These are phyloP conservation scores for Amblyopsis hoosieri DNA, from an alignment of 2,797 vertebrate genomes.

Conservation along the genomic window DNA sequence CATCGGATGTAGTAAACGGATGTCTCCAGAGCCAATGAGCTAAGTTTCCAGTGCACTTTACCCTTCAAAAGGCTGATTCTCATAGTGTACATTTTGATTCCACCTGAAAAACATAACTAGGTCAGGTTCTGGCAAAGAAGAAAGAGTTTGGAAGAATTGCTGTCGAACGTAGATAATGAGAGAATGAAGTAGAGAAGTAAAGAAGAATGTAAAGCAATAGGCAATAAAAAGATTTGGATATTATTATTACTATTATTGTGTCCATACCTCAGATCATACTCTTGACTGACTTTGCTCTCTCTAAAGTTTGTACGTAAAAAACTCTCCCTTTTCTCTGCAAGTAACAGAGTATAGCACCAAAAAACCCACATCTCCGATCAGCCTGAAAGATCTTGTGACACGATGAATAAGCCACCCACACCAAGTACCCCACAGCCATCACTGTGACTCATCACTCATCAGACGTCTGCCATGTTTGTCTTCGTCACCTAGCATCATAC, in stretches of 20 bases:
- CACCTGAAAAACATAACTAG: conserved; percentile 60
- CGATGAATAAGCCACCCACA: conserved; percentile 66
- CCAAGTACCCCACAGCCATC: conserved; percentile 55
- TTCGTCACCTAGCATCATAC: conserved; percentile 55
- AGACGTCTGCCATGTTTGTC: conserved; percentile 52
- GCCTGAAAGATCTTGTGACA: conserved; percentile 33
- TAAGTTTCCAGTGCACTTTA: conserved; percentile 44
- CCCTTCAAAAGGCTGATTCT: conserved; percentile 38
- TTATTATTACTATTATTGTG: conserved; percentile 11
- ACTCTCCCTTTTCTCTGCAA: conserved; percentile 13
- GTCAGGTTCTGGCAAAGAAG: conserved; percentile 41
- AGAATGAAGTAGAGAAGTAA: background rate
- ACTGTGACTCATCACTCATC: conserved; percentile 67
- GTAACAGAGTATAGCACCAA: conserved; percentile 16
- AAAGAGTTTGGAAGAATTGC: conserved; percentile 17
- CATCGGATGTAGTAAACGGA: conserved; percentile 52
- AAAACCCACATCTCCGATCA: conserved; percentile 35
- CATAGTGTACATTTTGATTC: conserved; percentile 53
- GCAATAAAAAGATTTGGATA: conserved; percentile 33
- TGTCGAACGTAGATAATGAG: background rate
- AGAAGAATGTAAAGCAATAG: conserved; percentile 29
- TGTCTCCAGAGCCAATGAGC: conserved; percentile 40
- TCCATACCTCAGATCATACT: background rate
- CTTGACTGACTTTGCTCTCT: conserved; percentile 28
- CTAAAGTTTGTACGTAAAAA: conserved; percentile 11